Base-by-base conservation (phyloP, 2,113 vertebrate genomes). In the Syngnathoides biaculeatus region DNA sequence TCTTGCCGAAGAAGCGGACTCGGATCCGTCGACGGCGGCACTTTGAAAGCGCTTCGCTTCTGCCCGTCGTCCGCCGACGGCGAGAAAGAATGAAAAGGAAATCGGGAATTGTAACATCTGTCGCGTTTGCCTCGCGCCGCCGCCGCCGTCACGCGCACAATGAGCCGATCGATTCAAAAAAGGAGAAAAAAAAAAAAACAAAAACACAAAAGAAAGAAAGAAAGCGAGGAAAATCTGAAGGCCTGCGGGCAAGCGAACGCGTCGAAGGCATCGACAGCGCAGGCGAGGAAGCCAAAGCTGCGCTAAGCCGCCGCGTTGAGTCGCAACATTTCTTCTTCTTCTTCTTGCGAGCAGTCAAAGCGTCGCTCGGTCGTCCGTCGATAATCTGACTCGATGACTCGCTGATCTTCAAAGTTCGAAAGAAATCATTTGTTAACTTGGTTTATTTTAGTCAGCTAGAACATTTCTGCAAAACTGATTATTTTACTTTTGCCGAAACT, bases 21-120 rank as follows among this genome's bases (percentile, higher is more conserved):
- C 88, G 89, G 92, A 92, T 92, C 88, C 92, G 90, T 92, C 91
- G 92, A 89, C 90, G 90, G 86, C 88, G 78, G 86, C 84, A n/a
- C 89, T 92, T 92, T 90, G 86, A 90, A 92, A 89, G 87, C 81
- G 88, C 84, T 91, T 93, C 90, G 75, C 87, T 89, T 86, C 85
- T 88, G 88, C 26, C 84, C 75, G 91, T 92, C 91, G 91, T 91
- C 77, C 75, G 26, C 55, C 13, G 55, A 57, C 64, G 75, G 79
- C 80, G 76, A 84, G 88, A 90, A 89, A 88, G 90, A 92, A 87
- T 84, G 82, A 88, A 90, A 91, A 79, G 83, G 69, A 86, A 92
- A 89, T 87, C 86, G 55, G 78, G 86, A 89, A 92, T 92, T 87
- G 86, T 91, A 91, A 87, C 87, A 90, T 91, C 90, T 89, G 84